phyloP scores from a whole-genome alignment of 2,113 vertebrate genomes.

The Acrocephalus arundinaceus region DNA sequence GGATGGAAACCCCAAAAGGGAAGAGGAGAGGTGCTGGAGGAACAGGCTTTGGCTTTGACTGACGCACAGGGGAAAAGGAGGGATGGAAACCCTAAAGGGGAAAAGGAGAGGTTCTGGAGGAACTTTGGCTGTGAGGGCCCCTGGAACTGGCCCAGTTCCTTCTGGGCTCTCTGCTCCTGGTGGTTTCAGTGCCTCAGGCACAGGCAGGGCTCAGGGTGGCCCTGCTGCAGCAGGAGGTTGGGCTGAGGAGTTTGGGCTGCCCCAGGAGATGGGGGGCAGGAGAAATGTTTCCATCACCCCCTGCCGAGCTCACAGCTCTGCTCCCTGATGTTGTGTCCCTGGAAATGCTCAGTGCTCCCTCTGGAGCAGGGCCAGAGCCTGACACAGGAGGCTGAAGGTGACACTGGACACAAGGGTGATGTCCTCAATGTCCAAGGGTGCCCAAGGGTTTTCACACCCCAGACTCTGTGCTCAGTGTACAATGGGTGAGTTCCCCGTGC shows the following conservation, averaged over 20 bases:
- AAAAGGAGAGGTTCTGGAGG: not conserved
- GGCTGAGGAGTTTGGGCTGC: not conserved
- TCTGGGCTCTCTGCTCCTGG: not conserved
- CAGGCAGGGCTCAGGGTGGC: accelerated
- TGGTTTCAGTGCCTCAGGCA: not conserved
- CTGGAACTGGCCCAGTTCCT: not conserved
- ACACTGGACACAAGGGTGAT: not conserved
- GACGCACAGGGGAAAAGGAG: not conserved
- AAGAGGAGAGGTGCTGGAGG: not conserved
- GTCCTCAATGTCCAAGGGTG: not conserved
- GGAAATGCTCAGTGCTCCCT: not conserved
- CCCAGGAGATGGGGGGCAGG: accelerated
- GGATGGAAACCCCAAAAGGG: accelerated
- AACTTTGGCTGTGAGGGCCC: not conserved
- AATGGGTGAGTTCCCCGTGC: not conserved
- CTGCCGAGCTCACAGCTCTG: not conserved
- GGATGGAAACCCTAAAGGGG: accelerated
- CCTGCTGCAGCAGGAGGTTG: not conserved
- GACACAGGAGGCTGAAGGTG: accelerated
- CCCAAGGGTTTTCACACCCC: accelerated
- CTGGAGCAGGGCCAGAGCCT: not conserved
- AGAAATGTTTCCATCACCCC: not conserved
- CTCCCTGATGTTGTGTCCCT: accelerated
- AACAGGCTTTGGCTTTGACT: too few relatives aligned
- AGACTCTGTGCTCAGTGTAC: not conserved